Evolutionary conservation across 53 echinoderm and acorn worm genomes (phyloP), one percentile per base, ranked within the genome.

Genomic region (Crossaster papposus): DNA sequence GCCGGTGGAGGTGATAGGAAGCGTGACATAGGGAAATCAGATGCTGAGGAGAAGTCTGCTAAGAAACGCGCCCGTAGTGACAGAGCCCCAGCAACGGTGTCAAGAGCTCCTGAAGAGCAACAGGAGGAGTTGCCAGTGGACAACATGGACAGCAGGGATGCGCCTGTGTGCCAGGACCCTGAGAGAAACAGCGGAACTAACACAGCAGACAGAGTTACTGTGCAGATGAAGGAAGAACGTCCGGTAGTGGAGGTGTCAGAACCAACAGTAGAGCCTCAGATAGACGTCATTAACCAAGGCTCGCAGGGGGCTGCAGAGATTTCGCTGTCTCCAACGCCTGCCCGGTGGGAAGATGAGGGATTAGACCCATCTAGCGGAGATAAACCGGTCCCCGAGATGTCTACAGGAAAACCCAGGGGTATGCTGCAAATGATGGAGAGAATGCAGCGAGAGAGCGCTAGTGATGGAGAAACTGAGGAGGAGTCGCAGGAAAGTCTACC

Each of bases 111-210:
- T 50, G 78, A 78, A 2, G 78, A 78, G 51, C 51, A 22, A n/a
- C n/a, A n/a, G n/a, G n/a, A n/a, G n/a, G n/a, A n/a, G n/a, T n/a
- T n/a, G n/a, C n/a, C n/a, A n/a, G n/a, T n/a, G n/a, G n/a, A n/a
- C n/a, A n/a, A n/a, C n/a, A n/a, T n/a, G n/a, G n/a, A n/a, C n/a
- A n/a, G n/a, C n/a, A n/a, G n/a, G n/a, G n/a, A n/a, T n/a, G n/a
- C n/a, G n/a, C n/a, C n/a, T n/a, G n/a, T n/a, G n/a, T n/a, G 78
- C 1, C 6, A 15, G 55, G 2, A 70, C 51, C 50, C 12, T n/a
- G n/a, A n/a, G n/a, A 51, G 78, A n/a, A 73, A 26, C 24, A 78
- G 77, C 77, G 38, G 44, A 77, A 44, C 77, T 77, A 23, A 44
- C n/a, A n/a, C n/a, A n/a, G n/a, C n/a, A n/a, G n/a, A n/a, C n/a